A percentile compares a stretch with the other conserved stretches of the same genome.
These are phyloP conservation scores for Tenthredo livida DNA, from an alignment of 2,888 invertebrate species.

Conservation along the genomic window DNA sequence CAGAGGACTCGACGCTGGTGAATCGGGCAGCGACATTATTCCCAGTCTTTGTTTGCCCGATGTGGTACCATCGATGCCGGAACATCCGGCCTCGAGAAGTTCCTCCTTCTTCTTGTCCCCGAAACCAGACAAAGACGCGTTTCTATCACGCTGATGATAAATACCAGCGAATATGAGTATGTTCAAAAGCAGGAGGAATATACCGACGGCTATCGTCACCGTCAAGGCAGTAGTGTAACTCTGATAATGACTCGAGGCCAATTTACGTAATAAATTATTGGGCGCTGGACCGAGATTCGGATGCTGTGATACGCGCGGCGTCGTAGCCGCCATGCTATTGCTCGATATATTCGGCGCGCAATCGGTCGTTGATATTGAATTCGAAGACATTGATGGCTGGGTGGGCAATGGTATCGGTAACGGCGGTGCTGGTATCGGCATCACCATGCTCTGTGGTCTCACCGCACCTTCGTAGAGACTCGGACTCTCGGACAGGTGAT, in stretches of 20 bases:
- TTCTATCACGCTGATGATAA: conserved; percentile 88
- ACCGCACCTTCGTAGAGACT: conserved; percentile 84
- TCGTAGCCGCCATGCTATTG: conserved; percentile 72
- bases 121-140: conserved; percentile 73
- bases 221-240: conserved; percentile 94
- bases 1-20: conserved; percentile 70
- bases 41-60: conserved; percentile 73
- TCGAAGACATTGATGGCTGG: conserved; percentile 75
- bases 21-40: conserved; percentile 66
- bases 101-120: conserved; percentile 89
- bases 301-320: conserved; percentile 64
- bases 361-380: conserved; percentile 83
- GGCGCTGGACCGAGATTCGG: conserved; percentile 81
- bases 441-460: conserved; percentile 86
- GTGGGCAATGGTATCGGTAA: conserved; percentile 79
- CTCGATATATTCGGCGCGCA: conserved; percentile 85
- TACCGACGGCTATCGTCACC: conserved; percentile 92
- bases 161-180: conserved; percentile 94
- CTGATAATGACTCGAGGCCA: conserved; percentile 91
- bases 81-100: conserved; percentile 86
- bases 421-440: conserved; percentile 81
- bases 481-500: conserved; percentile 88
- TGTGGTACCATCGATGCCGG: conserved; percentile 81
- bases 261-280: conserved; percentile 86
- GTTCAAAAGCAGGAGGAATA: conserved; percentile 89